These are phyloP conservation scores for Catharus ustulatus DNA, from an alignment of 2,797 vertebrate genomes.

Conservation along the genomic window DNA sequence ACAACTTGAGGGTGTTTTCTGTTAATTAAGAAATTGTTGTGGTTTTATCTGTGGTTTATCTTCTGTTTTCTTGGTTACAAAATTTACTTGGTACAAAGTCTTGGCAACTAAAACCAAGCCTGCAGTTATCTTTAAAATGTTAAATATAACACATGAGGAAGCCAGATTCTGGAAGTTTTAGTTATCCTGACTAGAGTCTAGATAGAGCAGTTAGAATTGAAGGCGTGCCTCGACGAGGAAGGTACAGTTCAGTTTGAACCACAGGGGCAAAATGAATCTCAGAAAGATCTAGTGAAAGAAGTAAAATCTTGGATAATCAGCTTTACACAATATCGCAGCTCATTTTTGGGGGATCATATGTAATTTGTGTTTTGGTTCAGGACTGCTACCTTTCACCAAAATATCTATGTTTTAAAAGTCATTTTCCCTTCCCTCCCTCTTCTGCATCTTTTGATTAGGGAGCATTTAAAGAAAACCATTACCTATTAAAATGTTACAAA, in stretches of 20 bases:
- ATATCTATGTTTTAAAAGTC: not conserved
- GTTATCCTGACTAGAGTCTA: not conserved
- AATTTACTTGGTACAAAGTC: conserved; percentile 22
- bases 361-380: not conserved
- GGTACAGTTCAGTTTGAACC: not conserved
- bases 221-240: not conserved
- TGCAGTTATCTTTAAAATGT: conserved; percentile 7
- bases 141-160: not conserved
- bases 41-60: conserved; percentile 42
- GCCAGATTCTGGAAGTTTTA: not conserved
- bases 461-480: not conserved
- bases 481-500: not conserved
- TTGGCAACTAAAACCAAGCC: not conserved
- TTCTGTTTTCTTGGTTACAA: not conserved
- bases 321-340: not conserved
- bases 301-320: not conserved
- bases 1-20: not conserved
- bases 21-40: conserved; percentile 53
- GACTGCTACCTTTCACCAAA: not conserved
- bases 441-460: not conserved
- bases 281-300: not conserved
- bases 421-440: not conserved
- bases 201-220: not conserved
- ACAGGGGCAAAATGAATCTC: not conserved
- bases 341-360: not conserved